phyloP scores from a whole-genome alignment of 2,797 vertebrate genomes.

The Clamator glandarius region DNA sequence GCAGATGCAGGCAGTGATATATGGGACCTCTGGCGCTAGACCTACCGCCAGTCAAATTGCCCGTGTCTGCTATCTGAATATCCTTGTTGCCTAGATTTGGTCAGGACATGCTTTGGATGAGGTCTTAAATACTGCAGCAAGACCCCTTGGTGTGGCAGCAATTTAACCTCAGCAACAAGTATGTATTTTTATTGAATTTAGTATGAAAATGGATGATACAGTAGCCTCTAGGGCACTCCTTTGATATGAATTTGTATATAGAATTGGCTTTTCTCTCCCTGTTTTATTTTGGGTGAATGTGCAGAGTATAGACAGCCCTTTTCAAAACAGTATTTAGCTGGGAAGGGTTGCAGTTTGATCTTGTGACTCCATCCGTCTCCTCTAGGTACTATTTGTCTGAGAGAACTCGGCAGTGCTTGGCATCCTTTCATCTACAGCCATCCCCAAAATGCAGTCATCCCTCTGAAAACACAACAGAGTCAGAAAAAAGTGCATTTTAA shows the following conservation, averaged over 20 bases:
- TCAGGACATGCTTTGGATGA: not conserved
- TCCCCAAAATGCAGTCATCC: accelerated
- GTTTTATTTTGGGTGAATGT: not conserved
- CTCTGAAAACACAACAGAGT: not conserved
- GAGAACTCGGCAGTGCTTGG: not conserved
- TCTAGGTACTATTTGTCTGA: not conserved
- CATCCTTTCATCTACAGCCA: not conserved
- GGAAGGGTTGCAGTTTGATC: not conserved
- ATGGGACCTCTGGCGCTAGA: not conserved
- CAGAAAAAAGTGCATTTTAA: not conserved
- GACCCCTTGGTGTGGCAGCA: not conserved
- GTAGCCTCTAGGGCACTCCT: not conserved
- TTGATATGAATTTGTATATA: not conserved
- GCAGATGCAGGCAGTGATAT: not conserved
- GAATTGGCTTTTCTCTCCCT: not conserved
- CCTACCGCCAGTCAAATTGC: not conserved
- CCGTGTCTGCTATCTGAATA: not conserved
- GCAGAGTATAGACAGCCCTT: not conserved
- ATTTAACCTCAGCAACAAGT: not conserved
- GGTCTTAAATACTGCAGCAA: not conserved
- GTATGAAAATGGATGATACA: slow-evolving; percentile 1
- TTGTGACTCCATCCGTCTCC: not conserved
- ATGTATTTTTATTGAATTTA: slow-evolving; percentile 27
- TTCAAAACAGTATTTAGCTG: not conserved
- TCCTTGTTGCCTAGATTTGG: not conserved